phyloP scores from a whole-genome alignment of 2,113 vertebrate species.

The Oxyruncus cristatus region DNA sequence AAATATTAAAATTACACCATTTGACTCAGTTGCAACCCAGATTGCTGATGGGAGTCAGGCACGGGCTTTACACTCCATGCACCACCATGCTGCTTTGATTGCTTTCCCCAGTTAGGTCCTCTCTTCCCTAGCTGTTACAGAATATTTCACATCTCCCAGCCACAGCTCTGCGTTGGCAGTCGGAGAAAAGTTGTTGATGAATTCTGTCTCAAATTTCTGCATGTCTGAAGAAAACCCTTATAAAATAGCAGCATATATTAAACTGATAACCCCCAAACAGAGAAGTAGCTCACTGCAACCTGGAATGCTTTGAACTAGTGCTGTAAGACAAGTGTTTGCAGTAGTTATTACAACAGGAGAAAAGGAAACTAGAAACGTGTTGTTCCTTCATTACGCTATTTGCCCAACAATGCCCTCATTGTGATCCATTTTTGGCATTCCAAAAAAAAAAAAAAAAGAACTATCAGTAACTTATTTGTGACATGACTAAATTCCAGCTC shows the following conservation, averaged over 20 bases:
- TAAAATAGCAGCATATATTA: constrained; percentile 30
- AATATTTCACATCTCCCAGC: constrained; percentile 42
- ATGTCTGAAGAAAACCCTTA: constrained; percentile 39
- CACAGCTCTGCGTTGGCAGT: constrained; percentile 42
- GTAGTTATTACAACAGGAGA: constrained; percentile 25
- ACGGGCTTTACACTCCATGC: neutral
- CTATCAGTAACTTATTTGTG: constrained; percentile 3
- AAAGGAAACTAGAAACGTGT: constrained; percentile 17
- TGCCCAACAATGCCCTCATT: neutral
- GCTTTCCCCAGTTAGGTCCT: neutral
- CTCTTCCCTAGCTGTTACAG: neutral
- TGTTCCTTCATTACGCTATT: constrained; percentile 9
- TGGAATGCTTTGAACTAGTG: constrained; percentile 30
- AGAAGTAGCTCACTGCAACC: constrained; percentile 2
- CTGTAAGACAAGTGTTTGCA: constrained; percentile 3
- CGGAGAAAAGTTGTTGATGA: constrained; percentile 47
- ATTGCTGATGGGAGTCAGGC: neutral
- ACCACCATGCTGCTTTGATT: neutral
- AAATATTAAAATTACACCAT: neutral
- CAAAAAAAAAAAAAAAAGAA: neutral
- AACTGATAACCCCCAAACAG: constrained; percentile 3
- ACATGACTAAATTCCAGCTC: neutral
- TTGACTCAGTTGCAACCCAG: neutral
- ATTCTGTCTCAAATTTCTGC: constrained; percentile 54
- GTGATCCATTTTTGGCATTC: neutral